Evolutionary conservation across 1,140 invertebrate genomes (phyloP), one percentile per base, ranked within the genome.

Genomic region (Palaemon carinicauda): DNA sequence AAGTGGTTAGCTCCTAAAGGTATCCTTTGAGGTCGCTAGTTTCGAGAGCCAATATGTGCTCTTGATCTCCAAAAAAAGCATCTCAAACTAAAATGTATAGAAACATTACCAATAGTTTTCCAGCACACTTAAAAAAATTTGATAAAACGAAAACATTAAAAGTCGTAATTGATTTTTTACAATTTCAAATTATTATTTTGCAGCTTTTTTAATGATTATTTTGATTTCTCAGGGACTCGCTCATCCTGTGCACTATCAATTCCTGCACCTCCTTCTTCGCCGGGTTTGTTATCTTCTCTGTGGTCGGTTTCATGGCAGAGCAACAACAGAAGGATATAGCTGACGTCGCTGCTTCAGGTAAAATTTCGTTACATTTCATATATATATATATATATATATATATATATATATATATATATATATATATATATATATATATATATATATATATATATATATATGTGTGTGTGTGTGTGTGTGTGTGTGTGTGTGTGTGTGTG

Each of bases 251-350:
- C 90, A 94, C 96, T 33, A 95, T 99, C 10, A 99, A 99, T 92
- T 98, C 96, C 15, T 96, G 96, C 89, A 99, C 98, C 0, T 98
- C 97, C 90, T 97, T 99, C 94, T 99, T 99, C 92, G 98, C 98
- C 88, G 98, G 98, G 14, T 98, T 99, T 91, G 98, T 99, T 9
- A 99, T 99, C 90, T 99, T 99, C 92, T 98, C 98, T 0, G 97
- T 99, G 4, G 96, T 99, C 74, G 98, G 98, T 4, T 99, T 98
- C 91, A 99, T 99, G 98, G 98, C 98, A 0, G 96, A 97, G 84
- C 96, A 98, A 90, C 96, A 98, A 90, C 95, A 97, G 89, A 95
- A 96, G 90, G 95, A 96, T 0, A 96, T 99, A 0, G 95, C 95
- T 56, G 96, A 99, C 91, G 98, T 99, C 0, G 97, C 97, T 41